These are phyloP conservation scores for Abscondita cerata DNA, from an alignment of 2,888 invertebrate genomes.

Conservation along the genomic window DNA sequence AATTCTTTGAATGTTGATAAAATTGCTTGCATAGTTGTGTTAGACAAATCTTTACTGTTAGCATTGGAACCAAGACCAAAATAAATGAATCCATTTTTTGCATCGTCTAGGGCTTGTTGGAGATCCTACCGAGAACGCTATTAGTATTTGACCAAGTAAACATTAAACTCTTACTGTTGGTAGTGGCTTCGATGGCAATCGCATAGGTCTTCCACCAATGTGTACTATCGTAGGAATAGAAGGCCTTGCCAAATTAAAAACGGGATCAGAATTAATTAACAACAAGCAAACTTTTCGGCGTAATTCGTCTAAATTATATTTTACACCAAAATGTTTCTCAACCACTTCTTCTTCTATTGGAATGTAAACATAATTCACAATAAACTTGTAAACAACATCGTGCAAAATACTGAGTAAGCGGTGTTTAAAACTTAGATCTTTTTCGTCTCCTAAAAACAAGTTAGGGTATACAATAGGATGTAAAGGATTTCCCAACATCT, in stretches of 20 bases:
- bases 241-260: slow-evolving; percentile 54
- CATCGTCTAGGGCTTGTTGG: not conserved
- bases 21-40: not conserved
- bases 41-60: slow-evolving; percentile 2
- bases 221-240: slow-evolving; percentile 55
- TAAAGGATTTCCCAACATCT: slow-evolving; percentile 57
- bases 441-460: slow-evolving; percentile 41
- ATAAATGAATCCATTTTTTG: slow-evolving; percentile 5
- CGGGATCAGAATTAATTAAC: slow-evolving; percentile 56
- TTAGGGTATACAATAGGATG: slow-evolving; percentile 53
- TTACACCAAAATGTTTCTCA: slow-evolving; percentile 39
- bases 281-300: slow-evolving; percentile 52
- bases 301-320: slow-evolving; percentile 37
- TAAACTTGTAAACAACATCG: not conserved
- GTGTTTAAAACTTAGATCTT: slow-evolving; percentile 42
- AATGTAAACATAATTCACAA: not conserved
- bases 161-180: not conserved
- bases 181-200: not conserved
- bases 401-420: not conserved
- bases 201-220: slow-evolving; percentile 47
- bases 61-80: slow-evolving; percentile 8
- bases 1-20: not conserved
- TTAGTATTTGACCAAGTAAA: too few species aligned
- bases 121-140: slow-evolving; percentile 8
- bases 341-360: not conserved